These are phyloP conservation scores for Polydrusus tereticollis DNA, from an alignment of 2,888 invertebrate species.

Conservation along the genomic window DNA sequence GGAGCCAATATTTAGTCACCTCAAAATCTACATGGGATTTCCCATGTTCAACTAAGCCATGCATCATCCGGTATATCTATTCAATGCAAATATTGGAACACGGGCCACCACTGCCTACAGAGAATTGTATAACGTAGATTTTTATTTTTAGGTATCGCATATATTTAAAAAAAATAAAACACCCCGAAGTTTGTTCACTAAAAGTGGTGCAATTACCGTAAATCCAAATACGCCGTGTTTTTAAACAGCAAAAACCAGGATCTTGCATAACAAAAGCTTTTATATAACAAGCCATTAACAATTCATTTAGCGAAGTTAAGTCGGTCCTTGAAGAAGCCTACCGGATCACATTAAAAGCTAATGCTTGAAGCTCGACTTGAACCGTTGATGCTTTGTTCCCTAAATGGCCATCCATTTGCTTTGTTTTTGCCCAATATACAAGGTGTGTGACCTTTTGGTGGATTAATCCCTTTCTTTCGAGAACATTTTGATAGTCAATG, in stretches of 20 bases:
- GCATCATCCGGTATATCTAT: no score
- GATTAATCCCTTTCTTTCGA: not conserved
- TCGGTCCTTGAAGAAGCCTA: slow-evolving; percentile 44
- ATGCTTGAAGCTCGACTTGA: slow-evolving; percentile 40
- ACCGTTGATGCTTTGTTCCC: slow-evolving; percentile 37
- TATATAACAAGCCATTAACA: slow-evolving; percentile 33
- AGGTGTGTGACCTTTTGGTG: slow-evolving; percentile 2
- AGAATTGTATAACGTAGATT: no score
- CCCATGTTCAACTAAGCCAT: no score
- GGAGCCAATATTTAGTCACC: no score
- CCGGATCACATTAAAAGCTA: slow-evolving; percentile 45
- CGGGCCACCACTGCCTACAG: no score
- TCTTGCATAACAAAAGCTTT: slow-evolving; percentile 19
- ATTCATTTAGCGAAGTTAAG: slow-evolving; percentile 45
- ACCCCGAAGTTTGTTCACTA: not conserved
- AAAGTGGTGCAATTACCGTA: not conserved
- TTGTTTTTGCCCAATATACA: slow-evolving; percentile 32
- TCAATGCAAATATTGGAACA: no score
- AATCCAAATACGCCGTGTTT: not conserved
- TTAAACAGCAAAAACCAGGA: slow-evolving; percentile 9
- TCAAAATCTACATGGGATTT: no score
- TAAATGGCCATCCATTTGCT: slow-evolving; percentile 39
- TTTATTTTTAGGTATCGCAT: no score
- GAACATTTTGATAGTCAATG: not conserved
- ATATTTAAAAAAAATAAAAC: not conserved